Percentiles rank a stretch among this genome's conserved stretches.
These are phyloP conservation scores for Poecilia picta DNA, from an alignment of 2,797 vertebrate genomes.

Conservation along the genomic window DNA sequence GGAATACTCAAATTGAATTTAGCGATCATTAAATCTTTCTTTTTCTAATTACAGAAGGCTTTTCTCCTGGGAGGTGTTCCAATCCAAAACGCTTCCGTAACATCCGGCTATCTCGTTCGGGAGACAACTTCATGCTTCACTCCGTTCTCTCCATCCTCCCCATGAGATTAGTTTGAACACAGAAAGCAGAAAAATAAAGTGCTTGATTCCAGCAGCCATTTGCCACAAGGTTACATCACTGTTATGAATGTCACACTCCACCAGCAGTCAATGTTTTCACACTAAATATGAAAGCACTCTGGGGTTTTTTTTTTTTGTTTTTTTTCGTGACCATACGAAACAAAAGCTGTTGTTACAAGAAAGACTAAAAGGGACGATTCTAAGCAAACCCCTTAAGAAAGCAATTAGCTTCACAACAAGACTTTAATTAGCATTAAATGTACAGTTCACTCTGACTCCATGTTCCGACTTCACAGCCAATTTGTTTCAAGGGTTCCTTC, in stretches of 20 bases:
- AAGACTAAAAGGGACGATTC: background rate
- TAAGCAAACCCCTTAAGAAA: background rate
- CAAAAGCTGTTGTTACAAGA: background rate
- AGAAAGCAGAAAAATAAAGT: constrained; percentile 22
- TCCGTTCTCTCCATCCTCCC: constrained; percentile 5
- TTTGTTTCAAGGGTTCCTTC: background rate
- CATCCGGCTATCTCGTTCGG: constrained; percentile 15
- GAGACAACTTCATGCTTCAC: constrained; percentile 1
- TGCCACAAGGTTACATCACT: constrained; percentile 20
- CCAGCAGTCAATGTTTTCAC: background rate
- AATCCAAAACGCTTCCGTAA: constrained; percentile 2
- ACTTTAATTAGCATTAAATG: background rate
- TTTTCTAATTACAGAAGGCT: constrained; percentile 37
- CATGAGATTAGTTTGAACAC: constrained; percentile 2
- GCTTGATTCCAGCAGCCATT: constrained; percentile 27
- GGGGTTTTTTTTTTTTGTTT: background rate
- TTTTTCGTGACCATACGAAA: background rate
- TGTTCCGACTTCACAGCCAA: background rate
- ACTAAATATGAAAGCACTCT: background rate
- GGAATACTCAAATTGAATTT: constrained; percentile 48
- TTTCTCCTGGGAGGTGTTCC: constrained; percentile 10
- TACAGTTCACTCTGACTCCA: background rate
- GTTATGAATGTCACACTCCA: constrained; percentile 25
- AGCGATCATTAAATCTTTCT: constrained; percentile 31
- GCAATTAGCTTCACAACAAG: background rate